Evolutionary conservation across 2,797 vertebrate genomes (phyloP), one percentile per base, ranked within the genome.

Genomic region (Tolypeutes matacus): DNA sequence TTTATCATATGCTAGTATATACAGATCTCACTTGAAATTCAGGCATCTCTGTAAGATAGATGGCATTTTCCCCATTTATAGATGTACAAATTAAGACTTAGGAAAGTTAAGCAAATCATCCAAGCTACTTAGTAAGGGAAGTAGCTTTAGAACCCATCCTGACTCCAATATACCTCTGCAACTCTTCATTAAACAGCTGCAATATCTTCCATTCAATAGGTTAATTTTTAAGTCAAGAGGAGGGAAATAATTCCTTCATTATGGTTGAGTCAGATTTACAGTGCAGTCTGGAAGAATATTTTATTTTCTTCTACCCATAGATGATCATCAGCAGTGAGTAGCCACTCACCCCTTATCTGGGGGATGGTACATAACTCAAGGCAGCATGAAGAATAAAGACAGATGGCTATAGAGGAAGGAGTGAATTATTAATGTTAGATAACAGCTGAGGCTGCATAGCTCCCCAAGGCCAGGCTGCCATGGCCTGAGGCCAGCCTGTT

Each of bases 191-290:
- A 83, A 88, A 75, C 58, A 94, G 56, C 12, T 39, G 1, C 58
- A 62, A 18, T 70, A 80, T 77, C 73, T 93, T 86, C 36, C 62
- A 65, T 67, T 39, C 51, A 60, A 93, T 31, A 89, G 64, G 73
- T 67, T 80, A 34, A 88, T 86, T 89, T 81, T 92, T 77, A 86
- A 77, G 14, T 49, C 56, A 81, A 91, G 18, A 18, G 65, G 6
- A 86, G 8, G 65, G 65, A 11, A 67, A 49, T n/a, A 60, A 27
- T 56, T 34, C 76, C 46, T 62, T 93, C 62, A 56, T 87, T 56
- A 85, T 18, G 34, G n/a, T 78, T 62, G 36, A 90, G 34, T 77
- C 36, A 18, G 23, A 92, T 93, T 93, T 83, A 67, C 23, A 89
- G 70, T 64, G 14, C n/a, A 69, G 51, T 58, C n/a, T 25, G n/a